Evolutionary conservation across 2,888 invertebrate species (phyloP), one percentile per base, ranked within the genome.

Genomic region (Anthrax anthrax): DNA sequence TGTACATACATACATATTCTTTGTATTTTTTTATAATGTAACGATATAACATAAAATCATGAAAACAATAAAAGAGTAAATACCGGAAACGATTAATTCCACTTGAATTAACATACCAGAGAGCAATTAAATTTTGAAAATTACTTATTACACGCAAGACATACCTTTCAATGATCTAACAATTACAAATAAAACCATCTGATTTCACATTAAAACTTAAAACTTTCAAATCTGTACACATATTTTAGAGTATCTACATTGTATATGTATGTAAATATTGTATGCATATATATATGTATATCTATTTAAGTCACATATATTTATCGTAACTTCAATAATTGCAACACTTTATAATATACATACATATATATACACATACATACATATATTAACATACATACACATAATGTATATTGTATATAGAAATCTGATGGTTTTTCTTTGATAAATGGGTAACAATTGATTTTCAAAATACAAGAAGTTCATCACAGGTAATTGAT

Each of bases 31-130:
- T 3, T 12, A 32, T 32, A 32, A 9, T 12, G 3, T 3, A 12
- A 32, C 3, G 12, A 12, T 12, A 32, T 12, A 12, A 32, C 12
- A 12, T 1, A 32, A 12, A 32, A 32, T 32, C 9, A 32, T 32
- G 12, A 32, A 12, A 32, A 32, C 29, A 32, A 32, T 32, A 32
- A 41, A 46, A 42, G 38, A 45, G 61, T 60, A 63, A 63, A 61
- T 60, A 63, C 63, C 62, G 63, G 63, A 63, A 63, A 61, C 61
- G 60, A 63, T 63, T 63, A 63, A 60, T 63, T 63, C 63, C 62
- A 63, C 60, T 62, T 62, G 63, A 63, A 63, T 63, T 63, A 63
- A 63, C 62, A 63, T 62, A 63, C 43, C 42, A 44, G 36, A 38
- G 52, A 51, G 54, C 56, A 57, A 57, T 54, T 56, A 58, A 55